These are phyloP conservation scores for Pygoscelis antarcticus DNA, from an alignment of 2,113 vertebrate species.

Conservation along the genomic window DNA sequence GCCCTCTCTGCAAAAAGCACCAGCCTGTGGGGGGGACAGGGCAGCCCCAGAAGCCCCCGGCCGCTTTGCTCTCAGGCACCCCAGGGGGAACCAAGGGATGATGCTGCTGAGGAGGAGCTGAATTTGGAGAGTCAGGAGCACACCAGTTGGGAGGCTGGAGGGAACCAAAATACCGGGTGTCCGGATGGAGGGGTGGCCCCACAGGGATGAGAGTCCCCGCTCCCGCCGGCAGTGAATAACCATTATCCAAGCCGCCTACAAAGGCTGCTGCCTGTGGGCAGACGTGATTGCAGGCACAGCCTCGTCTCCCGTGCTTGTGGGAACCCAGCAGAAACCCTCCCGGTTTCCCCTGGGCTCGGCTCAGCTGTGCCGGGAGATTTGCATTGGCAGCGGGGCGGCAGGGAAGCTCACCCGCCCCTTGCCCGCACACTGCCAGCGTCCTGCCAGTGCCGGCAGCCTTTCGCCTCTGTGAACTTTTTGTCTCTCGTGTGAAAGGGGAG, in stretches of 20 bases:
- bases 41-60: background rate
- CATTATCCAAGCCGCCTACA: background rate
- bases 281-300: slow-evolving; percentile 63
- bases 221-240: background rate
- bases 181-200: background rate
- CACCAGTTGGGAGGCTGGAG: background rate
- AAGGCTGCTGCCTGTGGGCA: slow-evolving; percentile 22
- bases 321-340: slow-evolving; percentile 35
- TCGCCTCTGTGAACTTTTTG: slow-evolving; percentile 57
- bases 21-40: background rate
- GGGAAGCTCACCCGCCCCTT: slow-evolving; percentile 18
- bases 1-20: background rate
- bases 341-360: background rate
- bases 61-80: accelerated
- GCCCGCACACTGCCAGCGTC: background rate
- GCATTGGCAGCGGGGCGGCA: slow-evolving; percentile 16
- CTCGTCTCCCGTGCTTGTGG: slow-evolving; percentile 7
- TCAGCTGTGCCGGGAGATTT: slow-evolving; percentile 23
- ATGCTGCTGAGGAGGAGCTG: background rate
- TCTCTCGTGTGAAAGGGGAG: slow-evolving; percentile 23
- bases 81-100: background rate
- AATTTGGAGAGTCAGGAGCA: background rate
- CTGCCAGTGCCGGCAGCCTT: slow-evolving; percentile 14
- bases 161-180: background rate
- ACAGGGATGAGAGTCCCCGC: accelerated